These are phyloP conservation scores for Sphinx pinastri DNA, from an alignment of 2,888 invertebrate species.

Conservation along the genomic window DNA sequence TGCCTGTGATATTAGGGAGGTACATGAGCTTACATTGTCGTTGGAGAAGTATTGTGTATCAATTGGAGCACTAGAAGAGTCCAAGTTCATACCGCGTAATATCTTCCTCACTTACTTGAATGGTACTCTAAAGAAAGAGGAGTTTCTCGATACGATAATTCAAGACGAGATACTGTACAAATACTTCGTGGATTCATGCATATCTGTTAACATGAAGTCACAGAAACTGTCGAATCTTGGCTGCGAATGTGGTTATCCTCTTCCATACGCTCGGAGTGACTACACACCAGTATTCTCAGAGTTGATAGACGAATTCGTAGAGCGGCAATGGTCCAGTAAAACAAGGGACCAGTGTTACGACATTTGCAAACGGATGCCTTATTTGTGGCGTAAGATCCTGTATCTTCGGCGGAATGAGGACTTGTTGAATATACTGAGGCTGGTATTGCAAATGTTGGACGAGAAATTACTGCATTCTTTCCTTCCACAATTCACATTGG, in stretches of 20 bases:
- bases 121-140: slow-evolving; percentile 52
- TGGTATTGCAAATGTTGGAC: slow-evolving; percentile 86
- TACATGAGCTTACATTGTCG: slow-evolving; percentile 68
- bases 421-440: slow-evolving; percentile 78
- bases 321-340: slow-evolving; percentile 73
- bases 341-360: slow-evolving; percentile 75
- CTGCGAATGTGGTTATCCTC: slow-evolving; percentile 85
- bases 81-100: slow-evolving; percentile 69
- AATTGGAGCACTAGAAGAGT: slow-evolving; percentile 68
- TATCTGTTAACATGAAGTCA: slow-evolving; percentile 79
- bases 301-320: slow-evolving; percentile 83
- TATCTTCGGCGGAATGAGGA: slow-evolving; percentile 76
- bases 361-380: slow-evolving; percentile 85
- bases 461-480: slow-evolving; percentile 80
- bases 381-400: slow-evolving; percentile 85
- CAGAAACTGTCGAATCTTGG: slow-evolving; percentile 68
- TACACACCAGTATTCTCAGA: slow-evolving; percentile 77
- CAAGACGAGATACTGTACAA: slow-evolving; percentile 72
- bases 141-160: slow-evolving; percentile 63
- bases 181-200: slow-evolving; percentile 84
- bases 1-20: slow-evolving; percentile 77
- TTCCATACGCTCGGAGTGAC: slow-evolving; percentile 76
- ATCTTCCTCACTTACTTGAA: slow-evolving; percentile 74
- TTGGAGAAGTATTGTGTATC: slow-evolving; percentile 73
- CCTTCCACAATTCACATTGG: slow-evolving; percentile 80